These are phyloP conservation scores for Dilophus febrilis DNA, from an alignment of 2,888 invertebrate species.

Conservation along the genomic window DNA sequence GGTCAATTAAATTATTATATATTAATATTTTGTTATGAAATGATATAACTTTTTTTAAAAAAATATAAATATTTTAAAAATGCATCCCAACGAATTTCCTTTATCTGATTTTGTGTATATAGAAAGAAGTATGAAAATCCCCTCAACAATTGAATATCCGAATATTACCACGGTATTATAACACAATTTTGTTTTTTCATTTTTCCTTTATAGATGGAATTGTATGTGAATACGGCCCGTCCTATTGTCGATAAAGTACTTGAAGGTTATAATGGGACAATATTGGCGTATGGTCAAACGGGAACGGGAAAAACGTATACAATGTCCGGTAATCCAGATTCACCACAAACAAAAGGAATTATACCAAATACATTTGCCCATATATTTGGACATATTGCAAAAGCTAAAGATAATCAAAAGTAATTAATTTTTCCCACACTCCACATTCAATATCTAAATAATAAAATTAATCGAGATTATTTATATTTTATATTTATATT, in stretches of 20 bases:
- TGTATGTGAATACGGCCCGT: constrained; percentile 89
- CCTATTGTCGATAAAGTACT: constrained; percentile 86
- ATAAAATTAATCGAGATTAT: constrained; percentile 2
- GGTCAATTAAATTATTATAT: too few species aligned
- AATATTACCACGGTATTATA: too few species aligned
- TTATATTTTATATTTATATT: constrained; percentile 6
- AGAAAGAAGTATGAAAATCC: too few species aligned
- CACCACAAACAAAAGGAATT: constrained; percentile 83
- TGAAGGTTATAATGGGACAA: constrained; percentile 90
- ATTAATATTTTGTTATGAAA: too few species aligned
- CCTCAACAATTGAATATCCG: too few species aligned
- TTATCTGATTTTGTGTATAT: too few species aligned
- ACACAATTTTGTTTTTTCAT: too few species aligned
- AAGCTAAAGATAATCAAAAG: constrained; percentile 82
- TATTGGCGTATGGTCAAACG: constrained; percentile 79
- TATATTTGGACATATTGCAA: constrained; percentile 93
- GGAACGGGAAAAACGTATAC: constrained; percentile 99
- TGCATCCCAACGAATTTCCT: too few species aligned
- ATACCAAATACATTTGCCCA: constrained; percentile 99
- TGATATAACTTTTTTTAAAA: too few species aligned
- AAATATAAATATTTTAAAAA: too few species aligned
- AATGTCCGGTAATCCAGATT: constrained; percentile 83
- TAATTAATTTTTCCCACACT: constrained; percentile 19
- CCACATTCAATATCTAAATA: background rate
- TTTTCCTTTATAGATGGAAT: constrained; percentile 68